Base-by-base conservation (phyloP, 1,140 invertebrate species). In the Caerostris extrusa region DNA sequence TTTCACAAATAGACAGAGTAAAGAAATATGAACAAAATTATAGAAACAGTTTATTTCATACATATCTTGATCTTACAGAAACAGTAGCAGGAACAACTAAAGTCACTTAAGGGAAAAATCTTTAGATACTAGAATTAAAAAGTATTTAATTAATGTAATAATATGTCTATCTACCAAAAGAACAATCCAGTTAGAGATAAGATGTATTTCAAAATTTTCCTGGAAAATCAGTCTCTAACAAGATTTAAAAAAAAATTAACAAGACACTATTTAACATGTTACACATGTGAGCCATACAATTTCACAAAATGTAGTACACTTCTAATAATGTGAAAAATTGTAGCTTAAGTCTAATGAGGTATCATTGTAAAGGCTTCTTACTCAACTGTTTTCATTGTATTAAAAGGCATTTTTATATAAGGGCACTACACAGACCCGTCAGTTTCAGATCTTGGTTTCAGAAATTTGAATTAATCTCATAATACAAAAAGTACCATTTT, bases 21-120 rank as follows among this genome's bases (percentile, higher is more conserved):
- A 34, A 34, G 34, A 34, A 34, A 71, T 34, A 12, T 12, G 69
- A 60, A 17, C 6, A n/a, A 93, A 88, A 88, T 94, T 90, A 90
- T 94, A 94, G 87, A 94, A 94, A 94, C 93, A 94, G 88, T 94
- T 94, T 94, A 94, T 94, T 93, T 94, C 19, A 89, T 93, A 90
- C 93, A 94, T 90, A 90, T 83, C 77, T 94, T 90, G 88, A 93
- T 90, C 87, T 90, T 94, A 94, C 82, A 94, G 67, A 94, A 94
- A 93, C 92, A 93, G 83, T 93, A 93, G 92, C 34, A 93, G 92
- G 86, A 89, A 93, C 86, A 93, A 93, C 92, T 93, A 92, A 92
- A 93, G 50, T 93, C 61, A 88, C 85, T 89, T 69, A 89, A 85
- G 34, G 92, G 71, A 81, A 56, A 93, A 89, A 88, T 82, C 56